Conservation (phyloP, 2,113 vertebrate genomes). For the Galemys pyrenaicus region DNA sequence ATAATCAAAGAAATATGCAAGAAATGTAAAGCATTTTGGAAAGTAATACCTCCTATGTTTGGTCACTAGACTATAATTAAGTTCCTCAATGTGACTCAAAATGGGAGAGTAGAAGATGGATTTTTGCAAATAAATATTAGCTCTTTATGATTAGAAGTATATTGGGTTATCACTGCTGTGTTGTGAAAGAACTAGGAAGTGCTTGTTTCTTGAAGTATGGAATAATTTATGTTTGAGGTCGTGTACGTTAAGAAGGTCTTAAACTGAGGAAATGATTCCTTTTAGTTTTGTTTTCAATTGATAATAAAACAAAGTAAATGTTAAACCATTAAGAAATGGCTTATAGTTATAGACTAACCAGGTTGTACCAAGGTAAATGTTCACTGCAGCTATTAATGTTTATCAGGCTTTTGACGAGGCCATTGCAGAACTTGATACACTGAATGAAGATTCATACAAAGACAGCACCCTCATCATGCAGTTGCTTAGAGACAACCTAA, state of each 20-base stretch:
- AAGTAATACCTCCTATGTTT: neutral
- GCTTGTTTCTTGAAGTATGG: neutral
- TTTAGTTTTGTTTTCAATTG: neutral
- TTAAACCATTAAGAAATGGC: neutral
- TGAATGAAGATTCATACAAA: slow-evolving; percentile 99
- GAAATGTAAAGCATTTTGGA: neutral
- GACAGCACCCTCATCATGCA: slow-evolving; percentile 99
- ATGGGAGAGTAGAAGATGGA: neutral
- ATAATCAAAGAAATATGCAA: neutral
- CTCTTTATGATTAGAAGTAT: neutral
- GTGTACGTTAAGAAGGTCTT: neutral
- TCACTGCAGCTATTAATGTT: slow-evolving; percentile 28
- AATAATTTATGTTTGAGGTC: neutral
- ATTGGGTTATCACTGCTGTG: neutral
- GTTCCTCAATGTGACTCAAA: neutral
- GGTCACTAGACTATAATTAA: neutral
- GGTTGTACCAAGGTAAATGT: neutral
- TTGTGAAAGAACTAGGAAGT: neutral
- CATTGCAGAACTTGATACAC: slow-evolving; percentile 95
- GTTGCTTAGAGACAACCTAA: slow-evolving; percentile 99
- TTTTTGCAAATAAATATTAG: neutral
- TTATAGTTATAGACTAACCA: neutral
- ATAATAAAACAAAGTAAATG: neutral
- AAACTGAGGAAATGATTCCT: neutral
- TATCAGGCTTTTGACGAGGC: slow-evolving; percentile 96